Base-by-base conservation (phyloP, 2,797 vertebrate genomes). In the Sebastes diploproa region DNA sequence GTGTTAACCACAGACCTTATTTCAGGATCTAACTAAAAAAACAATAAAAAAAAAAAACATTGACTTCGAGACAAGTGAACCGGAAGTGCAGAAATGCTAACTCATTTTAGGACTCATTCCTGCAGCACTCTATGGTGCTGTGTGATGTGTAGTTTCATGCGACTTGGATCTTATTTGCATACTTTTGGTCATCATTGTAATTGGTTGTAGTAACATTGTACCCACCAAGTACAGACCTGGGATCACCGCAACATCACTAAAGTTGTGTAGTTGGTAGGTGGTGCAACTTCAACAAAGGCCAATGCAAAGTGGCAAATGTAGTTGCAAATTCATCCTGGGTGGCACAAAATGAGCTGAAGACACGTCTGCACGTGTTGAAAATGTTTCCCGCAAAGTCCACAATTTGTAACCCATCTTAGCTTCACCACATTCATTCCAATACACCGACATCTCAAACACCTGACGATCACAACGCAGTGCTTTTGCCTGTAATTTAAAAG, bases 401-500 rank as follows among this genome's bases (percentile, higher is more conserved):
- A 62, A 18, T 58, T 30, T 32, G 11, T 25, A 6, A 46, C 12
- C 23, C n/a, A 29, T 20, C 63, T 75, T 62, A 23, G 23, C 30
- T 68, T 34, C 5, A 66, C 11, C 36, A 16, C 27, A 38, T 60
- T 59, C 13, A 67, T 54, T 66, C 52, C 12, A 72, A 23, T 16
- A 16, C 36, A 25, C 12, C 25, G 65, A 29, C 3, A 5, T 67
- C 20, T 72, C 50, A 32, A 12, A 23, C 29, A 32, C 23, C 50
- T 9, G 34, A 12, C 3, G 2, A 2, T 63, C n/a, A 29, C 27
- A 56, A 61, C 66, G 36, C 27, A n/a, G 34, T 30, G 14, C 36
- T 30, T 78, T 55, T 52, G 62, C 55, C 22, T 82, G 42, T 63
- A 54, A n/a, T 75, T 36, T 62, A 58, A 11, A 75, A 50, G 12